Conservation (phyloP, 2,113 vertebrate genomes). For the Oreamnos americanus region DNA sequence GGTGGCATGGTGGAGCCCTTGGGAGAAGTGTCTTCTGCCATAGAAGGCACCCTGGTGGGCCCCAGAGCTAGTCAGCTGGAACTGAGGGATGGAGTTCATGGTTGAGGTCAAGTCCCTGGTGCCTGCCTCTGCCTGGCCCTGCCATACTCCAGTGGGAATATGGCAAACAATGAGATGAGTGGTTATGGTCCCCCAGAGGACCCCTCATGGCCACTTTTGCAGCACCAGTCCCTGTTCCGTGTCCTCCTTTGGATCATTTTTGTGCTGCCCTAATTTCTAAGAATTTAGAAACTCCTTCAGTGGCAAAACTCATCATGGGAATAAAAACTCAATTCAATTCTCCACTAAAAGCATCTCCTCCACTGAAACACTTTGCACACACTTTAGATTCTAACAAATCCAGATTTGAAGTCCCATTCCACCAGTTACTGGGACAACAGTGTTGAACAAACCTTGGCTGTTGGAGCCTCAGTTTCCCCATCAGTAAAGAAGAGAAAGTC, state of each 20-base stretch:
- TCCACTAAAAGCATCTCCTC: background rate
- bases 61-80: background rate
- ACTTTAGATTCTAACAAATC: background rate
- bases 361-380: background rate
- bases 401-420: background rate
- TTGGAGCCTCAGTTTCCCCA: background rate
- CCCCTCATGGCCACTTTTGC: background rate
- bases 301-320: background rate
- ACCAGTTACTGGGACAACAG: background rate
- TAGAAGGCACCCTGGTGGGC: background rate
- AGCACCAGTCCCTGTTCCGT: background rate
- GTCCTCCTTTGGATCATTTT: background rate
- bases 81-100: background rate
- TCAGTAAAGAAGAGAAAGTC: background rate
- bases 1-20: background rate
- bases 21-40: background rate
- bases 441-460: background rate
- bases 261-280: conserved; percentile 21
- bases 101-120: background rate
- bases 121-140: background rate
- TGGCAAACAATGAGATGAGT: background rate
- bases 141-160: background rate
- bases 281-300: background rate
- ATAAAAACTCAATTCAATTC: conserved; percentile 7
- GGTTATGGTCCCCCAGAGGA: fast-evolving